phyloP scores from a whole-genome alignment of 2,888 invertebrate species.

The Alsophila aescularia region DNA sequence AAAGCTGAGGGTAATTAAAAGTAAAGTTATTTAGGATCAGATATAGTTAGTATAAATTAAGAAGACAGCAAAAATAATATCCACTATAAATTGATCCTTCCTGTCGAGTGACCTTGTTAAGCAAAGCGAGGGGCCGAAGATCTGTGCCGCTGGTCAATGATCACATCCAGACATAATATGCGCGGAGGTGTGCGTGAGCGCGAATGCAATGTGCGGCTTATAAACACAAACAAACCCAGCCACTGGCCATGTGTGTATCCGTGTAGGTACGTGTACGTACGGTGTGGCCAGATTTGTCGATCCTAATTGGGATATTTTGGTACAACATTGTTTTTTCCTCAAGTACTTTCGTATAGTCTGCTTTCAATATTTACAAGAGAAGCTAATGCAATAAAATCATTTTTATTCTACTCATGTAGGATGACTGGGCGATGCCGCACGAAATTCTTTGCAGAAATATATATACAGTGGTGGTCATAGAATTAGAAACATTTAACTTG shows the following conservation, averaged over 20 bases:
- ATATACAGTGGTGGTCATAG: too few relatives aligned
- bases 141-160: constrained; percentile 39
- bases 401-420: too few relatives aligned
- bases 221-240: constrained; percentile 53
- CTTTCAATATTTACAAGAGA: too few relatives aligned
- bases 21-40: neutral
- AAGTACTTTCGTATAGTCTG: too few relatives aligned
- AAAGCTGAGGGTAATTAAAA: neutral
- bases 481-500: too few relatives aligned
- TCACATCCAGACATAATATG: constrained; percentile 44
- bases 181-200: constrained; percentile 51
- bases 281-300: neutral
- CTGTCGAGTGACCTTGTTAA: constrained; percentile 31
- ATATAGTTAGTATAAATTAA: constrained; percentile 4
- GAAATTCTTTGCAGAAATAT: too few relatives aligned
- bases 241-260: constrained; percentile 30
- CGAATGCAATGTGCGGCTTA: constrained; percentile 62
- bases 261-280: constrained; percentile 28
- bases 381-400: too few relatives aligned
- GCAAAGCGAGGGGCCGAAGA: constrained; percentile 35
- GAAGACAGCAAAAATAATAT: constrained; percentile 15
- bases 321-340: neutral
- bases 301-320: neutral
- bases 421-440: too few relatives aligned
- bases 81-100: constrained; percentile 22